These are phyloP conservation scores for Gryllus bimaculatus DNA, from an alignment of 1,140 invertebrate genomes.

Conservation along the genomic window DNA sequence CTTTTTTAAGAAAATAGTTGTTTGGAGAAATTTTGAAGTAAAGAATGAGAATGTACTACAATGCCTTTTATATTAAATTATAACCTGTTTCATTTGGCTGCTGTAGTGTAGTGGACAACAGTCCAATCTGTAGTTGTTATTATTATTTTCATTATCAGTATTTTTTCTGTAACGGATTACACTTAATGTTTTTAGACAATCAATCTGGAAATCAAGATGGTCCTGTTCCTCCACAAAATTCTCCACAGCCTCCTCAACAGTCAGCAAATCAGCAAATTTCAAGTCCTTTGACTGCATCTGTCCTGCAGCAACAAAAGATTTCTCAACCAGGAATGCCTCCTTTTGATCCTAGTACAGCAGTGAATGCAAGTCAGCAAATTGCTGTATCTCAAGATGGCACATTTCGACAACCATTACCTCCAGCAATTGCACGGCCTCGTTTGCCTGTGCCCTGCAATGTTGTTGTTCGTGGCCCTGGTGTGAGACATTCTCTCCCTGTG, in stretches of 20 bases:
- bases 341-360: slow-evolving; percentile 10
- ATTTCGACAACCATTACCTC: slow-evolving; percentile 48
- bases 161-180: no score
- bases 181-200: background rate
- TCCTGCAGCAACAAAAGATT: background rate
- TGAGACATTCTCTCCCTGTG: slow-evolving; percentile 20
- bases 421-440: slow-evolving; percentile 40
- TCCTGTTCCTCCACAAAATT: background rate
- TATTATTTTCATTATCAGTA: no score
- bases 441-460: slow-evolving; percentile 29
- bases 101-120: no score
- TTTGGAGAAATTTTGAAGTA: no score
- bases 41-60: no score
- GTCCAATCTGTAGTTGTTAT: no score
- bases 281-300: background rate
- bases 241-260: background rate
- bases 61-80: no score
- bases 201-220: background rate
- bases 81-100: no score
- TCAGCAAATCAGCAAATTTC: background rate
- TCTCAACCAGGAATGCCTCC: background rate
- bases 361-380: background rate
- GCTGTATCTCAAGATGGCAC: slow-evolving; percentile 29
- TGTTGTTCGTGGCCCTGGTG: slow-evolving; percentile 16
- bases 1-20: no score